Percentiles rank a stretch among this genome's conserved stretches.
Conservation (phyloP, 2,797 vertebrate genomes). For the Phrynocephalus vlangalii region DNA sequence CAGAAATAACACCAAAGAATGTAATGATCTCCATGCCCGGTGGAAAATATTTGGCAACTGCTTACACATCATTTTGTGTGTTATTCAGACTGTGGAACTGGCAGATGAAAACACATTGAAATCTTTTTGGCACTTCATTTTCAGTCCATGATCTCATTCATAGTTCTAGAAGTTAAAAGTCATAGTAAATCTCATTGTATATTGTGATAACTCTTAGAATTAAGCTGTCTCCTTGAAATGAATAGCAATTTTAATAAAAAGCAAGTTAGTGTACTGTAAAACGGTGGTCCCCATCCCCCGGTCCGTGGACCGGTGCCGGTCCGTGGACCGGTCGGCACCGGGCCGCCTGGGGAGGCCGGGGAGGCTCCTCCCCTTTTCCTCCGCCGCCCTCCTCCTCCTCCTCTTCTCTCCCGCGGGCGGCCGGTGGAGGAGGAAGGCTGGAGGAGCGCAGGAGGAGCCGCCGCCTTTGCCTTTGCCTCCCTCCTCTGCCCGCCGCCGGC, state of each 20-base stretch:
- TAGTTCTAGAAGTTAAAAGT: neutral
- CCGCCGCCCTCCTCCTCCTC: too few species aligned
- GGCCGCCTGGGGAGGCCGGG: too few species aligned
- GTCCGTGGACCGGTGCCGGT: too few species aligned
- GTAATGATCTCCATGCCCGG: constrained; percentile 31
- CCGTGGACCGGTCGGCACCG: too few species aligned
- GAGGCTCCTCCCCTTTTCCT: too few species aligned
- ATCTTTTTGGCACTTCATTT: neutral
- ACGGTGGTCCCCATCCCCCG: too few species aligned
- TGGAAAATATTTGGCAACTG: constrained; percentile 23
- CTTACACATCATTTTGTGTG: constrained; percentile 3
- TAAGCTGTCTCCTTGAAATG: neutral
- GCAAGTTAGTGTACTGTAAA: neutral
- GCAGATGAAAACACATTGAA: constrained; percentile 14
- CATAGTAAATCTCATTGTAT: neutral
- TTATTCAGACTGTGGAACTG: neutral
- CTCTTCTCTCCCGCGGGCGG: too few species aligned
- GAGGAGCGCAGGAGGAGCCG: too few species aligned
- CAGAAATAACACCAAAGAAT: neutral
- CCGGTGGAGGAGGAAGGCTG: too few species aligned
- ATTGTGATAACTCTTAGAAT: neutral
- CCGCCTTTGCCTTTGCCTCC: too few species aligned
- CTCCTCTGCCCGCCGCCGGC: too few species aligned
- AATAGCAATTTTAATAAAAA: neutral
- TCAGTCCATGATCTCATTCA: neutral